phyloP scores from a whole-genome alignment of 2,797 vertebrate species.

The Peromyscus aztecus region DNA sequence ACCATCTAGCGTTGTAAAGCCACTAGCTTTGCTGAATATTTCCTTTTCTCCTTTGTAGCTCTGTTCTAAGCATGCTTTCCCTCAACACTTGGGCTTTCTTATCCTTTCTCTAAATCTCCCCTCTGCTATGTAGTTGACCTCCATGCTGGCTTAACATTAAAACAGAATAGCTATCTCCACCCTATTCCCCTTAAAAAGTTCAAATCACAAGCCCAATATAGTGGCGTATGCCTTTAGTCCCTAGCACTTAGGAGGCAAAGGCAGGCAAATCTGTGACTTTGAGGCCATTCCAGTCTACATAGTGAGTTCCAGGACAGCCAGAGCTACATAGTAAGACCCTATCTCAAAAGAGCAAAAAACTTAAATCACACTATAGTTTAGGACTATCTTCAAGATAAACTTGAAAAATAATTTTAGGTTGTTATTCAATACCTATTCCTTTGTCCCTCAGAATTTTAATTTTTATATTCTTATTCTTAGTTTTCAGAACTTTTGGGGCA shows the following conservation, averaged over 20 bases:
- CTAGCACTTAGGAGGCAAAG: neutral
- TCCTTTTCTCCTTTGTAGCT: neutral
- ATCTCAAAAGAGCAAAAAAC: neutral
- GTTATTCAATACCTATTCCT: neutral
- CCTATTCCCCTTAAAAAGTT: neutral
- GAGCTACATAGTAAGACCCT: neutral
- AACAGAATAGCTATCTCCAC: neutral
- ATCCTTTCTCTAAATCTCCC: neutral
- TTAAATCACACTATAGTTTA: neutral
- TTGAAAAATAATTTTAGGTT: neutral
- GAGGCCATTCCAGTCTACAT: neutral
- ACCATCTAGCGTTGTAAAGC: too few relatives aligned
- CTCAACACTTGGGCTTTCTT: neutral
- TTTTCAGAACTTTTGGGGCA: neutral
- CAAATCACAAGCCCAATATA: neutral
- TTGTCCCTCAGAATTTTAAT: neutral
- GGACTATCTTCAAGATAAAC: neutral
- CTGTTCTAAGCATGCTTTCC: neutral
- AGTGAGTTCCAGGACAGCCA: neutral
- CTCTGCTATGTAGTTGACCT: neutral
- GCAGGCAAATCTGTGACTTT: neutral
- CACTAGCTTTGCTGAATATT: neutral
- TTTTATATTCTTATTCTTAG: neutral
- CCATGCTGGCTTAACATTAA: neutral
- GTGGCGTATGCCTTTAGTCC: neutral